Evolutionary conservation across 2,113 vertebrate genomes (phyloP).

Genomic region (Oceanodroma tethys): DNA sequence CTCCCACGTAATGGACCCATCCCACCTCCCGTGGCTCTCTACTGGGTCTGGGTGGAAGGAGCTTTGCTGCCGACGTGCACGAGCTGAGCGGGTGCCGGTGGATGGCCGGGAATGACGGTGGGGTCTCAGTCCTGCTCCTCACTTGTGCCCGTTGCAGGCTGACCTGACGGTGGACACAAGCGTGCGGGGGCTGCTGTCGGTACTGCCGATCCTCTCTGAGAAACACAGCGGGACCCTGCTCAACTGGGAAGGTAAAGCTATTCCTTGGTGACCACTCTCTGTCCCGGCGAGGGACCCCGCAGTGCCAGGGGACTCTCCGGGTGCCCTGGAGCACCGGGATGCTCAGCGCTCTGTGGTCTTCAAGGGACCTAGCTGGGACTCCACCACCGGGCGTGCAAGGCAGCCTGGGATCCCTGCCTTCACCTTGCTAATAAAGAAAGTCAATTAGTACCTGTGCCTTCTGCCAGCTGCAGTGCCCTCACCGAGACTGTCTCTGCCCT

Average conservation of each 20-base stretch:
- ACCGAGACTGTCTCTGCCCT: background rate
- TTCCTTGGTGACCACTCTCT: slow-evolving; percentile 63
- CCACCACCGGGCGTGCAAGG: too few species aligned
- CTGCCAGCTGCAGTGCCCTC: background rate
- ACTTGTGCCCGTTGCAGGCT: background rate
- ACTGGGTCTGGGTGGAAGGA: background rate
- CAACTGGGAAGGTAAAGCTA: slow-evolving; percentile 63
- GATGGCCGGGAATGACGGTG: rapidly evolving
- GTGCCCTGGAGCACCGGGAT: background rate
- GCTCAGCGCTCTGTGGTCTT: background rate
- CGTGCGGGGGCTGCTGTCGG: slow-evolving; percentile 52
- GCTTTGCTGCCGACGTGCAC: background rate
- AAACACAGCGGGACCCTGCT: slow-evolving; percentile 56
- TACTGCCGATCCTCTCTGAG: slow-evolving; percentile 51
- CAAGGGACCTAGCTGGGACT: background rate
- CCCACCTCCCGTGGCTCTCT: background rate
- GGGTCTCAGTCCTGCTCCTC: background rate
- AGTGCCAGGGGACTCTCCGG: background rate
- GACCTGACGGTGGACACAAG: slow-evolving; percentile 58
- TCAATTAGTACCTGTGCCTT: background rate
- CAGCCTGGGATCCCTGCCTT: background rate
- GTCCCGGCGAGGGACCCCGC: rapidly evolving
- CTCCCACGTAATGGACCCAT: rapidly evolving
- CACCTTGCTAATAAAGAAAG: background rate
- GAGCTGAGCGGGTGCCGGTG: background rate